phyloP scores from a whole-genome alignment of 2,888 invertebrate species.

The Aphidius colemani region DNA sequence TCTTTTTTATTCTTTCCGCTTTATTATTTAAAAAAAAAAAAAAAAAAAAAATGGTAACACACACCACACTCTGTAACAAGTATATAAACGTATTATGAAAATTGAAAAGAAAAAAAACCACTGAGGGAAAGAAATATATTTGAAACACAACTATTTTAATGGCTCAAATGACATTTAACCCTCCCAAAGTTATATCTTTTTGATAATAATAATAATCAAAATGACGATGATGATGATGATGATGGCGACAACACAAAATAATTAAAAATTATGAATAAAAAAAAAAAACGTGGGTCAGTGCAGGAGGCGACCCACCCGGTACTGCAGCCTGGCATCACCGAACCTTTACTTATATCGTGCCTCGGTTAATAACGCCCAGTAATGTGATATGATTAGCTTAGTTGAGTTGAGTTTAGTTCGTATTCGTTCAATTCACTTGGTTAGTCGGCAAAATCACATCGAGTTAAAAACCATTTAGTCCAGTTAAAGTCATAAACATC shows the following conservation, averaged over 20 bases:
- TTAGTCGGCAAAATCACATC: slow-evolving; percentile 60
- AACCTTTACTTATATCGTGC: slow-evolving; percentile 60
- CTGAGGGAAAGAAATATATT: neutral
- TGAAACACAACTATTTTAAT: too few relatives aligned
- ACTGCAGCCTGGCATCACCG: slow-evolving; percentile 58
- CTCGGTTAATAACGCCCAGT: slow-evolving; percentile 59
- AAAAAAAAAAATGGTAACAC: too few relatives aligned
- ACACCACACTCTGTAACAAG: neutral
- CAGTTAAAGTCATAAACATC: slow-evolving; percentile 49
- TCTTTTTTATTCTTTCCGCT: too few relatives aligned
- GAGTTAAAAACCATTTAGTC: slow-evolving; percentile 59
- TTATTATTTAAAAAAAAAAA: too few relatives aligned
- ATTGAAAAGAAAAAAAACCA: neutral
- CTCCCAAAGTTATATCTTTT: too few relatives aligned
- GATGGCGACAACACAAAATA: slow-evolving; percentile 4
- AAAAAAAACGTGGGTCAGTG: slow-evolving; percentile 53
- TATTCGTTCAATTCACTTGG: slow-evolving; percentile 59
- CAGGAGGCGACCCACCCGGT: slow-evolving; percentile 58
- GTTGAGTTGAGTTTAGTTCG: slow-evolving; percentile 61
- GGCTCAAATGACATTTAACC: too few relatives aligned
- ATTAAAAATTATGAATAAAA: slow-evolving; percentile 25
- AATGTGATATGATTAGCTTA: slow-evolving; percentile 61
- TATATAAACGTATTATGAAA: neutral
- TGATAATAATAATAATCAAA: neutral
- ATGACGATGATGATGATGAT: too few relatives aligned